Conservation (phyloP, 2,113 vertebrate genomes). For the Todiramphus saurophagus region DNA sequence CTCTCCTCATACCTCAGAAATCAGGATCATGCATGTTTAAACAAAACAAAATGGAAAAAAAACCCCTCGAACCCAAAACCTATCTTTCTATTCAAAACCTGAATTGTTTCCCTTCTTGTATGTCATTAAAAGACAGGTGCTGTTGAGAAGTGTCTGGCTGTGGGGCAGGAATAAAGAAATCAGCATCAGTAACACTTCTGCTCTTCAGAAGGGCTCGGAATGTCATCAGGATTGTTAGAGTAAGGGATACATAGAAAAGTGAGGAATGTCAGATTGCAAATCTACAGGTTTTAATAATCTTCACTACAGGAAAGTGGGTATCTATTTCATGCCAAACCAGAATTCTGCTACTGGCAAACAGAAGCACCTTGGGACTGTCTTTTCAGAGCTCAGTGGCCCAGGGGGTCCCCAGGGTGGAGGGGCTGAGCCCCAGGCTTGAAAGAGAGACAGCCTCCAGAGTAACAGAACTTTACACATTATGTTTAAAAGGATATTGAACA, state of each 20-base stretch:
- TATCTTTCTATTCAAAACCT: background rate
- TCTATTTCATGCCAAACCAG: background rate
- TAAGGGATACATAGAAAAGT: background rate
- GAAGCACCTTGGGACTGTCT: fast-evolving
- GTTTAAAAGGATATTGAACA: background rate
- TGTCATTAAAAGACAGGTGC: background rate
- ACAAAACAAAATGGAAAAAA: background rate
- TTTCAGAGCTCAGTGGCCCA: background rate
- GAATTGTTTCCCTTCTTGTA: background rate
- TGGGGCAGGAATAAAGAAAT: background rate
- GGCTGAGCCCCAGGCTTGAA: background rate
- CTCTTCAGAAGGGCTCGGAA: background rate
- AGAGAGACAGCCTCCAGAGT: background rate
- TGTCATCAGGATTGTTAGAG: background rate
- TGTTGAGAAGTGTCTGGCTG: background rate
- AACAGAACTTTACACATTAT: background rate
- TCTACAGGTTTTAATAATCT: background rate
- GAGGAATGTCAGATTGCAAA: background rate
- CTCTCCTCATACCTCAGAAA: background rate
- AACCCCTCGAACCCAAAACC: background rate
- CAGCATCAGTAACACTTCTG: background rate
- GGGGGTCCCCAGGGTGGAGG: background rate
- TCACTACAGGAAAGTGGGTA: fast-evolving
- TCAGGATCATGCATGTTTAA: background rate
- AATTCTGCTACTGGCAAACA: background rate